Conservation (phyloP, 2,888 invertebrate species). For the Pelosia muscerda region DNA sequence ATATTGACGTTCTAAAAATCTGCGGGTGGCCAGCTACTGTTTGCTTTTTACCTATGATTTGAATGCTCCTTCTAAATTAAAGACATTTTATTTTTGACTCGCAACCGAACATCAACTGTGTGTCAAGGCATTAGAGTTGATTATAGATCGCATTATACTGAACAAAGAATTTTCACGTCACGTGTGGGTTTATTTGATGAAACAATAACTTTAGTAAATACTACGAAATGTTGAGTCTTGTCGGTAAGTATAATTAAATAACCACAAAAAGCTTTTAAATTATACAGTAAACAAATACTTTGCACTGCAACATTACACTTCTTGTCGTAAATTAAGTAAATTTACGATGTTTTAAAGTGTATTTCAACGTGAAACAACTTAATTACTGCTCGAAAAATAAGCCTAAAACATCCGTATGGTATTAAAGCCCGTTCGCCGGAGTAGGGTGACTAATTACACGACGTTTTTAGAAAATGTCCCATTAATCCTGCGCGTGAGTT, state of each 20-base stretch:
- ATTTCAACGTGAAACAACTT: conserved; percentile 65
- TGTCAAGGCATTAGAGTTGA: conserved; percentile 20
- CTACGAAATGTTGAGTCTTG: conserved; percentile 52
- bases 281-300: conserved; percentile 49
- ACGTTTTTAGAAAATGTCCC: conserved; percentile 41
- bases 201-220: conserved; percentile 65
- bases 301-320: conserved; percentile 39
- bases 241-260: conserved; percentile 48
- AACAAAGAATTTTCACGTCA: conserved; percentile 45
- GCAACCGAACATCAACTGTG: conserved; percentile 23
- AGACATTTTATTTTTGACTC: conserved; percentile 42
- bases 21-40: conserved; percentile 84
- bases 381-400: conserved; percentile 63
- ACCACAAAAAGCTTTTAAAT: conserved; percentile 56
- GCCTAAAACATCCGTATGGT: conserved; percentile 64
- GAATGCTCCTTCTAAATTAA: conserved; percentile 62
- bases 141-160: conserved; percentile 37
- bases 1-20: conserved; percentile 70
- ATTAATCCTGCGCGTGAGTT: conserved; percentile 31
- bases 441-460: conserved; percentile 50
- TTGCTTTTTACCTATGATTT: conserved; percentile 74
- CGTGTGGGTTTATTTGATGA: conserved; percentile 64
- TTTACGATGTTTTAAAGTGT: conserved; percentile 61
- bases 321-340: conserved; percentile 59
- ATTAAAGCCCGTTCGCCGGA: conserved; percentile 48